A percentile compares a stretch with the other conserved stretches of the same genome.
phyloP scores from a whole-genome alignment of 2,113 vertebrate species.

The Anhinga rufa region DNA sequence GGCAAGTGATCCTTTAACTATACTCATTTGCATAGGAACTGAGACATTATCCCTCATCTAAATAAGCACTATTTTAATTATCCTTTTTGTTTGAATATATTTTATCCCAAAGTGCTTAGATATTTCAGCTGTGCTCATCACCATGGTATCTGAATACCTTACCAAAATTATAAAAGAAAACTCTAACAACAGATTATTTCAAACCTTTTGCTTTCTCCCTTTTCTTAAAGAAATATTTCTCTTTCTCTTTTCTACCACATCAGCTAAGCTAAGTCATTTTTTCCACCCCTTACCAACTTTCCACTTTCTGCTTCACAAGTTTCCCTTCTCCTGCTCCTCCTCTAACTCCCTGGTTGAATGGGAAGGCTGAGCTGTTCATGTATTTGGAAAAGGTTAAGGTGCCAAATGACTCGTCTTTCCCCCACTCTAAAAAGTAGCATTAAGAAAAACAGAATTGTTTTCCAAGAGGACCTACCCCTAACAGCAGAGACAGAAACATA shows the following conservation, averaged over 20 bases:
- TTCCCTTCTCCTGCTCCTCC: neutral
- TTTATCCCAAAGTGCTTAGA: neutral
- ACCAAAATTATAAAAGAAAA: neutral
- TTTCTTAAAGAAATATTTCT: neutral
- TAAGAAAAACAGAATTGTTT: neutral
- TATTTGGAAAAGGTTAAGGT: constrained; percentile 22
- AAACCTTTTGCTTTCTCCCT: neutral
- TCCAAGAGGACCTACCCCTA: neutral
- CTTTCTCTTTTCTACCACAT: neutral
- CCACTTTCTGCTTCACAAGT: neutral
- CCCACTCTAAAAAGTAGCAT: neutral
- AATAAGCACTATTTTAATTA: constrained; percentile 61
- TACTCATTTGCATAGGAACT: constrained; percentile 65
- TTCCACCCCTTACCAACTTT: constrained; percentile 2
- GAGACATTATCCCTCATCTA: constrained; percentile 55
- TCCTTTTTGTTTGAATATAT: constrained; percentile 60
- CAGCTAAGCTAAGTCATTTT: neutral
- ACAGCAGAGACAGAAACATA: neutral
- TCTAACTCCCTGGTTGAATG: neutral
- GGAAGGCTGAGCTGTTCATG: neutral
- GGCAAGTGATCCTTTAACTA: constrained; percentile 56
- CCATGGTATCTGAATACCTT: constrained; percentile 8
- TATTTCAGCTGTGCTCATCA: constrained; percentile 24
- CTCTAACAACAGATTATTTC: neutral
- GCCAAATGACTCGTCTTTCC: constrained; percentile 14